These are phyloP conservation scores for Tympanuchus pallidicinctus DNA, from an alignment of 2,113 vertebrate species.

Conservation along the genomic window DNA sequence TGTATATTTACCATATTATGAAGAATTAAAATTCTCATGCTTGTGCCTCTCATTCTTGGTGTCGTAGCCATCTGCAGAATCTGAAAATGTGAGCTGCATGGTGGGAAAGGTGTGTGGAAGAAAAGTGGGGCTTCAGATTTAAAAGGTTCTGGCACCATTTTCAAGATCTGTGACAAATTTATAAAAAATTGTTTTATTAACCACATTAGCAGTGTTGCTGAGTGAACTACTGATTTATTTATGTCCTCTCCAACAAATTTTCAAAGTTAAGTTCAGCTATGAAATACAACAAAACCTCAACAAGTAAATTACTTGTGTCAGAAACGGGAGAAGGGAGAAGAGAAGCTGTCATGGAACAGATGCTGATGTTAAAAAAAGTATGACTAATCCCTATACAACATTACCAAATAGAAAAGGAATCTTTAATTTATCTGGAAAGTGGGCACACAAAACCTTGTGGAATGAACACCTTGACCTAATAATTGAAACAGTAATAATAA, in stretches of 20 bases:
- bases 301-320: slow-evolving; percentile 42
- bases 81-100: not conserved
- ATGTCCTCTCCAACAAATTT: slow-evolving; percentile 15
- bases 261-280: slow-evolving; percentile 11
- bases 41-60: not conserved
- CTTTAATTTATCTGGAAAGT: not conserved
- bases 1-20: not conserved
- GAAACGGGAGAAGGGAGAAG: not conserved
- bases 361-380: slow-evolving; percentile 46
- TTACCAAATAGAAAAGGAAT: slow-evolving; percentile 31
- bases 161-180: not conserved
- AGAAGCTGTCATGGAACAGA: slow-evolving; percentile 2
- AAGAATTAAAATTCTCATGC: slow-evolving; percentile 7
- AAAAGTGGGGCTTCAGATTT: not conserved
- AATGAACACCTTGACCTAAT: not conserved
- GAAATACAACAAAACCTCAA: slow-evolving; percentile 44
- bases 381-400: slow-evolving; percentile 22
- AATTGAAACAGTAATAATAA: not conserved
- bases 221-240: slow-evolving; percentile 53
- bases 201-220: slow-evolving; percentile 5
- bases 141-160: slow-evolving; percentile 29
- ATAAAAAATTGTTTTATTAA: slow-evolving; percentile 52
- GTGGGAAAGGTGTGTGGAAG: not conserved
- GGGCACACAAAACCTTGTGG: not conserved
- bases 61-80: not conserved